These are phyloP conservation scores for Danio kyathit DNA, from an alignment of 2,797 vertebrate species.

Conservation along the genomic window DNA sequence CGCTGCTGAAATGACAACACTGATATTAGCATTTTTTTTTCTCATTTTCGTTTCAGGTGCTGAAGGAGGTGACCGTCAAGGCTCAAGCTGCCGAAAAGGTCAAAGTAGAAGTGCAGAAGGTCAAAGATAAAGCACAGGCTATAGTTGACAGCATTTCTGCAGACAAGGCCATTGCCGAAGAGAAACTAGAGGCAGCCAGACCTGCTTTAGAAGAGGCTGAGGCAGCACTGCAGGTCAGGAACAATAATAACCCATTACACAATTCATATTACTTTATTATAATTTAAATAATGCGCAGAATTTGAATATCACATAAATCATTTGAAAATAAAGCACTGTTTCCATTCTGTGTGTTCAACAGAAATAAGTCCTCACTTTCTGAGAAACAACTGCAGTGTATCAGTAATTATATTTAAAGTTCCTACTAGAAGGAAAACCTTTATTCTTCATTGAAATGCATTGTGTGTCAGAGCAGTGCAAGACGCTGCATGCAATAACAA, in stretches of 20 bases:
- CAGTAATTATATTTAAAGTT: no score
- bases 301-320: no score
- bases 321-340: no score
- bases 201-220: conserved; percentile 94
- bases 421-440: no score
- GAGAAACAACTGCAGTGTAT: no score
- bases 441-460: no score
- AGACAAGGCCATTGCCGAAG: conserved; percentile 91
- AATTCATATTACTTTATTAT: no score
- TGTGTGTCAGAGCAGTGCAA: no score
- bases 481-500: no score
- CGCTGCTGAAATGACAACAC: neutral
- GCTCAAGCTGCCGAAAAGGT: conserved; percentile 94
- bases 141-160: conserved; percentile 93
- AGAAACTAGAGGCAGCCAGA: conserved; percentile 89
- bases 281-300: neutral
- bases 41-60: conserved; percentile 79
- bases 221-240: conserved; percentile 87
- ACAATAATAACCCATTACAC: conserved; percentile 4
- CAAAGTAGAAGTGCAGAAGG: conserved; percentile 95
- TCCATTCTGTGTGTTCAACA: no score
- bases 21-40: neutral
- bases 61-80: conserved; percentile 95
- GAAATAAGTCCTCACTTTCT: no score
- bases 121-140: conserved; percentile 95